Base-by-base conservation (phyloP, 2,888 invertebrate genomes). In the Stenotaenia linearis region DNA sequence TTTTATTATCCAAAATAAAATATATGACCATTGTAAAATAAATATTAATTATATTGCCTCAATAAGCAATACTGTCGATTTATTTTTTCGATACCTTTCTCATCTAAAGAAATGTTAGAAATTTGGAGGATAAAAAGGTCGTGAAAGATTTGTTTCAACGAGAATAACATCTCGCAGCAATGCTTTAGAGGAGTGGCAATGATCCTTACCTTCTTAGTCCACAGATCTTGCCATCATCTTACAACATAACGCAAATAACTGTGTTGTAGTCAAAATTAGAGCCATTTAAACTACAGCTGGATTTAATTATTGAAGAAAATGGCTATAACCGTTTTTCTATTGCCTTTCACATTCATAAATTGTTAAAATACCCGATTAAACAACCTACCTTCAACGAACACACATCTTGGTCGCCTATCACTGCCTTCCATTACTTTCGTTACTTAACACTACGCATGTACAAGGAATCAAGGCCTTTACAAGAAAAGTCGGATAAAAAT, bases 401-500 rank as follows among this genome's bases (percentile, higher is more conserved):
- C n/a, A 45, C n/a, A n/a, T 45, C 45, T 45, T 45, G 15, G 61
- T 25, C 21, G 61, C 23, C 15, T 23, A 25, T 61, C 12, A 61
- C 12, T 61, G 61, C 61, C 61, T 61, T 61, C 61, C 61, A 61
- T 61, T 61, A 61, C 61, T 61, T 61, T 25, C 25, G 61, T 61
- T 61, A 25, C 25, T 25, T 61, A 61, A 61, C 45, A 45, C 61
- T 61, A 61, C 61, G 61, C 61, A 61, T 61, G 61, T 61, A 23
- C 61, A 15, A n/a, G n/a, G n/a, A 45, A 45, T 18, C 45, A 45
- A 5, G 18, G n/a, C 45, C 45, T 9, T 45, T 45, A 18, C 45
- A 45, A 3, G 18, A 5, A 61, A 23, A 25, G 10, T 5, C 21
- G 23, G 10, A 15, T 61, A 12, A 12, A 61, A 61, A 61, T 9